phyloP scores from a whole-genome alignment of 2,888 invertebrate species.

The Hanleya hanleyi region DNA sequence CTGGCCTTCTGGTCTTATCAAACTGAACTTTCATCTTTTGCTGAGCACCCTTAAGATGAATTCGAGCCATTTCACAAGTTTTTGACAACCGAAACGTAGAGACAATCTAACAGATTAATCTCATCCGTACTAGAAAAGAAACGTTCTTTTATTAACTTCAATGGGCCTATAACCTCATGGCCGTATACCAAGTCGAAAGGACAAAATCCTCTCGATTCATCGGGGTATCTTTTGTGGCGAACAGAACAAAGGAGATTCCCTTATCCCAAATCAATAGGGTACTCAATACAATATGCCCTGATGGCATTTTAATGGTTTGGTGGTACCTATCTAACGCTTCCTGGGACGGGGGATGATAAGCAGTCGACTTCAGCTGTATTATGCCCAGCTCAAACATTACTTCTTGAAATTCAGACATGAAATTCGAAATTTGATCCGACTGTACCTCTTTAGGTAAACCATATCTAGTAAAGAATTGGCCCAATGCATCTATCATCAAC shows the following conservation, averaged over 20 bases:
- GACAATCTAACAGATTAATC: constrained; percentile 16
- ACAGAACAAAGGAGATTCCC: constrained; percentile 19
- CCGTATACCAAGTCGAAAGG: constrained; percentile 32
- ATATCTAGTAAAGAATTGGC: constrained; percentile 8
- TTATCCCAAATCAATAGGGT: constrained; percentile 13
- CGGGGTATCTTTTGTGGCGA: constrained; percentile 13
- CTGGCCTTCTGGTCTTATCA: neutral
- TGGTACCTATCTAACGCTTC: neutral
- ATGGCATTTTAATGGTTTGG: constrained; percentile 11
- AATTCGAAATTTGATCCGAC: constrained; percentile 20
- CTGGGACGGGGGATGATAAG: constrained; percentile 14
- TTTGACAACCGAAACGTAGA: constrained; percentile 15
- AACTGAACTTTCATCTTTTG: neutral
- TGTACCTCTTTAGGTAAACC: constrained; percentile 17
- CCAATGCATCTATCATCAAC: neutral
- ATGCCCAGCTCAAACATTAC: constrained; percentile 14
- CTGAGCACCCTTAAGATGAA: neutral
- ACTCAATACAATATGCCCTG: constrained; percentile 14
- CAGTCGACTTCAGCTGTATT: constrained; percentile 9
- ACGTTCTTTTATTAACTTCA: neutral
- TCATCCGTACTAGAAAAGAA: neutral
- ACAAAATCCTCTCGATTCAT: constrained; percentile 26
- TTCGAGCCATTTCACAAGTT: constrained; percentile 25
- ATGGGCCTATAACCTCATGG: constrained; percentile 18
- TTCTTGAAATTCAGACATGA: constrained; percentile 17